phyloP scores from a whole-genome alignment of 2,888 invertebrate genomes.

The Rhabditophanes sp. region DNA sequence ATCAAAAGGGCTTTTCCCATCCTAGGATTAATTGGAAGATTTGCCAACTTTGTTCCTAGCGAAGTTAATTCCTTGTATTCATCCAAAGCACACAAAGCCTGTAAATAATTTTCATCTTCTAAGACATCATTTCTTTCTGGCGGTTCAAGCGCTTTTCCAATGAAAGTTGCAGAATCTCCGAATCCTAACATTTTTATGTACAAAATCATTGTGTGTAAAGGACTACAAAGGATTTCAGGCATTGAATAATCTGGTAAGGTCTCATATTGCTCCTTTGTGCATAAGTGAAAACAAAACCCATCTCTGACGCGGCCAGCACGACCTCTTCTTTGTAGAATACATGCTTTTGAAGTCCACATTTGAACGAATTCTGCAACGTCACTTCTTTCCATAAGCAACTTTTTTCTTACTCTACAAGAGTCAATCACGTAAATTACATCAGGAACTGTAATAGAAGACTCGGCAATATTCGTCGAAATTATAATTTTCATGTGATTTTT shows the following conservation, averaged over 20 bases:
- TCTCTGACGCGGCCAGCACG: conserved; percentile 84
- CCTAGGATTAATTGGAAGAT: conserved; percentile 82
- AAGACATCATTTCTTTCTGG: conserved; percentile 94
- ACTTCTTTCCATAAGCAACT: conserved; percentile 89
- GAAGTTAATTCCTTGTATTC: conserved; percentile 71
- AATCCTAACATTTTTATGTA: conserved; percentile 74
- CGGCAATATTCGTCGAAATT: conserved; percentile 89
- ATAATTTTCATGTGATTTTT: conserved; percentile 57
- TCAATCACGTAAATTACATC: conserved; percentile 96
- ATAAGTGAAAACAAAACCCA: conserved; percentile 82
- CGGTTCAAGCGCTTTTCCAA: conserved; percentile 78
- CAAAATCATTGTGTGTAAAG: conserved; percentile 79
- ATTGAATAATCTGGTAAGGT: conserved; percentile 61
- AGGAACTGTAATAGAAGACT: conserved; percentile 91
- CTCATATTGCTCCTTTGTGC: conserved; percentile 51
- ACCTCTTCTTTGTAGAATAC: conserved; percentile 81
- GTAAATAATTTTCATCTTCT: conserved; percentile 70
- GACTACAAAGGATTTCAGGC: conserved; percentile 93
- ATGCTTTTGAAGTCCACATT: conserved; percentile 58
- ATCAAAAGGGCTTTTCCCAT: conserved; percentile 91
- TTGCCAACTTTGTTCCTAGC: conserved; percentile 76
- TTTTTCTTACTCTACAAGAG: conserved; percentile 80
- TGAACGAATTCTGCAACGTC: conserved; percentile 89
- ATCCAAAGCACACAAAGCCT: conserved; percentile 58
- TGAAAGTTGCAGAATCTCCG: conserved; percentile 78